phyloP scores from a whole-genome alignment of 2,888 invertebrate species.

The Volucella zonaria region DNA sequence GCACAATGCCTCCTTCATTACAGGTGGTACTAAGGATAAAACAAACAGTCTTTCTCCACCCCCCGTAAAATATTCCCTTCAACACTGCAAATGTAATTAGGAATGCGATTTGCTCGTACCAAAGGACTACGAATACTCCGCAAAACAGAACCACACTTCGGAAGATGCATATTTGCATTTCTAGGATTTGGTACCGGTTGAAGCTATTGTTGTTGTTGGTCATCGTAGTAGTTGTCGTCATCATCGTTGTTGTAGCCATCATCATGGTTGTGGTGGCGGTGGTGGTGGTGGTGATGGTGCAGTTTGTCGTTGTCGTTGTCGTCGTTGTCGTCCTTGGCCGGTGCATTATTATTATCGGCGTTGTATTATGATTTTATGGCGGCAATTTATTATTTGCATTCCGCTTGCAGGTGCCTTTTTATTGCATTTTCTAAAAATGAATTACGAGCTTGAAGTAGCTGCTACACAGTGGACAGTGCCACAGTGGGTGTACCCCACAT shows the following conservation, averaged over 20 bases:
- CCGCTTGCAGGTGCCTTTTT: constrained; percentile 72
- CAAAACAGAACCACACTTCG: background rate
- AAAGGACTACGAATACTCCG: background rate
- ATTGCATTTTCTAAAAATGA: constrained; percentile 72
- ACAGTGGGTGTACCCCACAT: background rate
- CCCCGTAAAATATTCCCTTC: background rate
- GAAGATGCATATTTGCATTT: constrained; percentile 58
- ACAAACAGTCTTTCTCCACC: background rate
- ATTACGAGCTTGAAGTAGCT: constrained; percentile 27
- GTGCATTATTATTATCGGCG: constrained; percentile 68
- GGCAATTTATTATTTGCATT: constrained; percentile 72
- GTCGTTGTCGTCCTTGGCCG: constrained; percentile 46
- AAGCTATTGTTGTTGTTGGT: background rate
- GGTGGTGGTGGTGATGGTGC: background rate
- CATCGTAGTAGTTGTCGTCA: constrained; percentile 26
- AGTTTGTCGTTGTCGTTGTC: constrained; percentile 22
- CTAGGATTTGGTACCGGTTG: background rate
- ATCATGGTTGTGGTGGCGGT: too few species aligned
- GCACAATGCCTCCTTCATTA: constrained; percentile 43
- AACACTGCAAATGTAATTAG: constrained; percentile 46
- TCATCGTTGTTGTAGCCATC: too few species aligned
- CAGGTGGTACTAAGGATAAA: constrained; percentile 29
- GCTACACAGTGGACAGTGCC: background rate
- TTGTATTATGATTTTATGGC: constrained; percentile 71
- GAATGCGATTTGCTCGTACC: background rate